Conservation (phyloP, 1,140 invertebrate species). For the Atopsyche davidsoni region DNA sequence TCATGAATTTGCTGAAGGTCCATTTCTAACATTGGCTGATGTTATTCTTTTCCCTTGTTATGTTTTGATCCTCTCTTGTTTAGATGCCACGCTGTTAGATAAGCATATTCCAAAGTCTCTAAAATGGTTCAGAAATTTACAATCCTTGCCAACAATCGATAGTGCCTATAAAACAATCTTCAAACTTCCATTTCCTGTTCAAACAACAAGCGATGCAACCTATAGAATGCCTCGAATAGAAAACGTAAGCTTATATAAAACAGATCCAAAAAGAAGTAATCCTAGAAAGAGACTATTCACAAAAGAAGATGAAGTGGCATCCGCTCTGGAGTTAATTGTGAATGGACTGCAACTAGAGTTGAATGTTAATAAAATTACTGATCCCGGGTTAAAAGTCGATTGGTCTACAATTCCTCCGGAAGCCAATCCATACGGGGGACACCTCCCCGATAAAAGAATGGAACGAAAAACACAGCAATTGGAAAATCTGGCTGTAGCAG, state of each 20-base stretch:
- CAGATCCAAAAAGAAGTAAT: slow-evolving; percentile 70
- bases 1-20: slow-evolving; percentile 79
- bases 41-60: slow-evolving; percentile 71
- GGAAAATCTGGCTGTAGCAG: slow-evolving; percentile 78
- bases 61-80: slow-evolving; percentile 55
- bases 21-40: slow-evolving; percentile 77
- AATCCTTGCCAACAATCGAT: too few species aligned
- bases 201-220: slow-evolving; percentile 14
- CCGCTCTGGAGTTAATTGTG: slow-evolving; percentile 47
- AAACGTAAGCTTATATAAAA: slow-evolving; percentile 69
- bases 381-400: slow-evolving; percentile 35
- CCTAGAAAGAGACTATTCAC: slow-evolving; percentile 67
- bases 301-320: slow-evolving; percentile 66
- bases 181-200: too few species aligned
- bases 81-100: slow-evolving; percentile 43
- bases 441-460: slow-evolving; percentile 67
- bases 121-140: slow-evolving; percentile 59
- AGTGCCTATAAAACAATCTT: slow-evolving; percentile 34
- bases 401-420: slow-evolving; percentile 63
- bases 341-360: slow-evolving; percentile 30
- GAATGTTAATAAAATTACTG: slow-evolving; percentile 25
- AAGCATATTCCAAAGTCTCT: slow-evolving; percentile 57
- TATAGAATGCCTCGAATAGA: slow-evolving; percentile 37
- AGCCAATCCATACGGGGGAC: slow-evolving; percentile 70
- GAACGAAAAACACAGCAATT: slow-evolving; percentile 82